Percentiles rank a stretch among this genome's conserved stretches.
Conservation (phyloP, 2,797 vertebrate species). For the Enteromius anoplus region DNA sequence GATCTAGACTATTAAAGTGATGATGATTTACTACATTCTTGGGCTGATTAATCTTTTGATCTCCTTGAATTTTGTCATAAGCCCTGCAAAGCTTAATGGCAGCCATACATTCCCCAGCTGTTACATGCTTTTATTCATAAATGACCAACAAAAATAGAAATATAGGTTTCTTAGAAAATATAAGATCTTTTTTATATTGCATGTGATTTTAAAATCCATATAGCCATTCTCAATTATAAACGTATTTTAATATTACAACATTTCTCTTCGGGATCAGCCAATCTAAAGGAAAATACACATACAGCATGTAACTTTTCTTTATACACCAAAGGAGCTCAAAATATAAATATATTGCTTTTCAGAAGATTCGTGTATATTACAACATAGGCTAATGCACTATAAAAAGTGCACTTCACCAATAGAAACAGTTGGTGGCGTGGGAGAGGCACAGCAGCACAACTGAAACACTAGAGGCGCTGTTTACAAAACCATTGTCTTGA, state of each 20-base stretch:
- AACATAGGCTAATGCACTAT: neutral
- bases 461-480: conserved; percentile 4
- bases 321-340: neutral
- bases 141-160: conserved; percentile 48
- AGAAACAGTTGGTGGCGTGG: neutral
- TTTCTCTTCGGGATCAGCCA: conserved; percentile 61
- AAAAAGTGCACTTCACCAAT: neutral
- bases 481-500: conserved; percentile 1
- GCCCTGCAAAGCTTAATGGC: conserved; percentile 39
- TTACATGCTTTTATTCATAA: conserved; percentile 67
- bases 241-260: conserved; percentile 53
- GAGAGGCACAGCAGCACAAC: conserved; percentile 19
- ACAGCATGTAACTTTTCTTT: conserved; percentile 74
- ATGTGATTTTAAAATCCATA: conserved; percentile 68
- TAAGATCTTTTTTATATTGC: neutral
- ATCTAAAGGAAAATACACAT: conserved; percentile 59
- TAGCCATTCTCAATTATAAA: conserved; percentile 51
- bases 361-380: neutral
- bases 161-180: conserved; percentile 67
- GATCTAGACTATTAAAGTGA: conserved; percentile 1
- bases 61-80: conserved; percentile 43
- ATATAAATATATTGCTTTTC: conserved; percentile 18
- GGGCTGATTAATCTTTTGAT: conserved; percentile 22
- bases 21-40: conserved; percentile 22
- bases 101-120: conserved; percentile 64